Base-by-base conservation (phyloP, 2,113 vertebrate species). In the Ictalurus punctatus region DNA sequence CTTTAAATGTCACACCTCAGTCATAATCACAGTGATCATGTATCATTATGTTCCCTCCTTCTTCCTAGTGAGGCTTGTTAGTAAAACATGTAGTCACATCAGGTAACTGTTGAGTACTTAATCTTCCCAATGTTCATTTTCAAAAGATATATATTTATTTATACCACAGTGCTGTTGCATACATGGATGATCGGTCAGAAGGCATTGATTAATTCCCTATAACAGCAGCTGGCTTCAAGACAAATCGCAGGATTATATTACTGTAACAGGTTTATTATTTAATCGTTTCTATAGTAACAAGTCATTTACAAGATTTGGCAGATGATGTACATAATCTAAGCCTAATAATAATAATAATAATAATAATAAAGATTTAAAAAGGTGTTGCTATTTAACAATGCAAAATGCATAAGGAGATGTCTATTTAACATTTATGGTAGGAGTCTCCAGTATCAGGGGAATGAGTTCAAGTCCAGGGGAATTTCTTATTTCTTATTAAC, bases 41-140 rank as follows among this genome's bases (percentile, higher is more conserved):
- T 52, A 83, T 78, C 84, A 90, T 90, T 86, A 67, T 82, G 85
- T n/a, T 73, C 69, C 52, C 21, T 37, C 37, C 56, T n/a, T 86
- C 87, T 74, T 52, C 71, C 61, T 19, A 17, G 5, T 27, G 73
- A 37, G 81, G 27, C 80, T 86, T 82, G 83, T 88, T 85, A 78
- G 84, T 79, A 86, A 86, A 88, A 83, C 78, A 83, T 37, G 48
- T 67, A 73, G 17, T 84, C 69, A 59, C 63, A 86, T 74, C 37
- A 54, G 34, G 37, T 67, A 80, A 67, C 52, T 81, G 78, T 71
- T 63, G 63, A 14, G 61, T 82, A 19, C 30, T 56, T 83, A 34
- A 19, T 48, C n/a, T 25, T 83, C 71, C n/a, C 37, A 76, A 27
- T 82, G 34, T 44, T 87, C 40, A 76, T 76, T 83, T 89, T 80